Conservation (phyloP, 2,888 invertebrate species). For the Morpho helenor region DNA sequence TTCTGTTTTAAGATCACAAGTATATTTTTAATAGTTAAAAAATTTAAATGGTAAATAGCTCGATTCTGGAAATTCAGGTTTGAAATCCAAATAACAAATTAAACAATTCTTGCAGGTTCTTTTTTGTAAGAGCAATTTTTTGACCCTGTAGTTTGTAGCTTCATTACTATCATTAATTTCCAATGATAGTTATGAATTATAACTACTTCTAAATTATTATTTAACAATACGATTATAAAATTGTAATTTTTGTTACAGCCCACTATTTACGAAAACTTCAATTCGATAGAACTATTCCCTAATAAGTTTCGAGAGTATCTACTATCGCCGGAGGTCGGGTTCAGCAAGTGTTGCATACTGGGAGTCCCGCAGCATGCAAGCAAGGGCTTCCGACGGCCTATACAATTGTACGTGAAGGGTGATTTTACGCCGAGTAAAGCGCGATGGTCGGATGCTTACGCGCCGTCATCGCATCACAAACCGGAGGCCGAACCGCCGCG, state of each 20-base stretch:
- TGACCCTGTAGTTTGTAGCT: too few species aligned
- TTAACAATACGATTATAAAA: too few species aligned
- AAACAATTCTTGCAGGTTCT: too few species aligned
- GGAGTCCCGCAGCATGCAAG: slow-evolving; percentile 90
- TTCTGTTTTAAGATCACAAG: too few species aligned
- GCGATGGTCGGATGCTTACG: slow-evolving; percentile 82
- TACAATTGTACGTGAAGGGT: slow-evolving; percentile 83
- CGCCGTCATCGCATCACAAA: slow-evolving; percentile 80
- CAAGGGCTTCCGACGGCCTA: slow-evolving; percentile 93
- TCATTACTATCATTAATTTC: too few species aligned
- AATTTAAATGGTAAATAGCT: too few species aligned
- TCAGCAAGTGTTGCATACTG: slow-evolving; percentile 92
- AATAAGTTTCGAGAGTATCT: slow-evolving; percentile 96
- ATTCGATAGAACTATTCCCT: slow-evolving; percentile 92
- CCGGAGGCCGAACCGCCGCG: slow-evolving; percentile 78
- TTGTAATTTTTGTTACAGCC: slow-evolving; percentile 79
- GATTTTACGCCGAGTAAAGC: slow-evolving; percentile 82
- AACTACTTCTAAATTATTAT: too few species aligned
- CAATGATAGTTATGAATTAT: too few species aligned
- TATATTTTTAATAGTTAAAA: too few species aligned
- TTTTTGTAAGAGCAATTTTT: too few species aligned
- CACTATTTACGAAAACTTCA: slow-evolving; percentile 91
- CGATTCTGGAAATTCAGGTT: too few species aligned
- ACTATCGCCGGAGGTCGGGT: slow-evolving; percentile 93
- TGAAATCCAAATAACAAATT: too few species aligned